Base-by-base conservation (phyloP, 2,113 vertebrate species). In the Atrichornis clamosus region DNA sequence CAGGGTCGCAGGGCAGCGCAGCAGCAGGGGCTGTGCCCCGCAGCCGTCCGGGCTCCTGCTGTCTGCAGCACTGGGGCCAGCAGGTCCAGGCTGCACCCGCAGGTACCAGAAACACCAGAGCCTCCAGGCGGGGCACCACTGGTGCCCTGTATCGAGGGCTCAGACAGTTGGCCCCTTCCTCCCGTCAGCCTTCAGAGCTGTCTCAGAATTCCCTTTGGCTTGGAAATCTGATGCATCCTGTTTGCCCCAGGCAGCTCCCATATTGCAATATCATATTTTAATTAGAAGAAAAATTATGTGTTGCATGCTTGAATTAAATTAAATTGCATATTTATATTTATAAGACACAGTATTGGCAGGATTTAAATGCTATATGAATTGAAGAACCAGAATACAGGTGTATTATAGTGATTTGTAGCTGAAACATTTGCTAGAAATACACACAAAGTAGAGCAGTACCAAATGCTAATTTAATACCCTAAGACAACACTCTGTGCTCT, bases 281-380 rank as follows among this genome's bases (percentile, higher is more conserved):
- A 96, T 92, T 69, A 86, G 56, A 42, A 65, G 59, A 93, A 96
- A 95, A 97, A 96, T 94, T 89, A 92, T 50, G 65, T 96, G 88
- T 96, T 92, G 80, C 76, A n/a, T 65, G 91, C 74, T 69, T 92
- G 83, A 93, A 95, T 96, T 91, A 93, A 83, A 96, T 91, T 74
- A 95, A 95, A 93, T 97, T 89, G 79, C 86, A 72, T 93, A 97
- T 95, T 97, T 95, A 87, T 91, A 80, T 85, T 94, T 96, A 30
- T 90, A 96, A 96, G 73, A 88, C 69, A 60, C 76, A 69, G 74
- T 89, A 93, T 46, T 93, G 95, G 92, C 88, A 95, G 84, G 80
- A 53, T 84, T 73, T 94, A 96, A 93, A 93, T 53, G 69, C 76
- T 86, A 68, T 72, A 92, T 89, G 83, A 91, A 88, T 76, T 90